Conservation (phyloP, 2,888 invertebrate genomes). For the Rotaria macrura region DNA sequence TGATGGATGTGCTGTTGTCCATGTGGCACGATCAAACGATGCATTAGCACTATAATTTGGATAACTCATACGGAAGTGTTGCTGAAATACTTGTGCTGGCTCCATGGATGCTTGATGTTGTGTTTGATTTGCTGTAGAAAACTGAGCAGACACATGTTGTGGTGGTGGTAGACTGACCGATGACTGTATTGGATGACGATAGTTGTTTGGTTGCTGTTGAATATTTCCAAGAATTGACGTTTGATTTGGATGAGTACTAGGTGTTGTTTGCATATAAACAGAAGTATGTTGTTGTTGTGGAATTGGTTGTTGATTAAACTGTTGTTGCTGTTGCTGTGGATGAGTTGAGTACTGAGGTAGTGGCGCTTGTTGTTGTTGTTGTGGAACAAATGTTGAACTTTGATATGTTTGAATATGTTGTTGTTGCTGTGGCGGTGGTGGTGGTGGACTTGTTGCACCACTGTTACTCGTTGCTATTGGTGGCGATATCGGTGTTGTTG, state of each 20-base stretch:
- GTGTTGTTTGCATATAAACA: neutral
- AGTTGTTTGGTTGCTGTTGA: neutral
- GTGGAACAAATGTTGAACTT: neutral
- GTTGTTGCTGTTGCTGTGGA: neutral
- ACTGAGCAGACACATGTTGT: neutral
- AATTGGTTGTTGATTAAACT: neutral
- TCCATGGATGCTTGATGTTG: neutral
- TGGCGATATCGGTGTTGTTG: slow-evolving; percentile 1
- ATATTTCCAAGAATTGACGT: neutral
- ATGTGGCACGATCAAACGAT: neutral
- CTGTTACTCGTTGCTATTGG: neutral
- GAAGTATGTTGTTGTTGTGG: slow-evolving; percentile 19
- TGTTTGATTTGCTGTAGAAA: neutral
- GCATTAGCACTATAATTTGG: neutral
- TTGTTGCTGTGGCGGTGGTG: neutral
- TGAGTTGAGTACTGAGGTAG: neutral
- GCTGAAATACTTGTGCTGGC: neutral
- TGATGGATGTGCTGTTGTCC: neutral
- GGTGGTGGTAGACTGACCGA: neutral
- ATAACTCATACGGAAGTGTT: neutral
- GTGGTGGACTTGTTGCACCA: slow-evolving; percentile 1
- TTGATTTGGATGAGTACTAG: neutral
- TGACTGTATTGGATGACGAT: neutral
- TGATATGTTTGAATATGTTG: neutral
- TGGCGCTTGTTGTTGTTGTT: neutral